Conservation (phyloP, 2,113 vertebrate species). For the Diadophis punctatus region DNA sequence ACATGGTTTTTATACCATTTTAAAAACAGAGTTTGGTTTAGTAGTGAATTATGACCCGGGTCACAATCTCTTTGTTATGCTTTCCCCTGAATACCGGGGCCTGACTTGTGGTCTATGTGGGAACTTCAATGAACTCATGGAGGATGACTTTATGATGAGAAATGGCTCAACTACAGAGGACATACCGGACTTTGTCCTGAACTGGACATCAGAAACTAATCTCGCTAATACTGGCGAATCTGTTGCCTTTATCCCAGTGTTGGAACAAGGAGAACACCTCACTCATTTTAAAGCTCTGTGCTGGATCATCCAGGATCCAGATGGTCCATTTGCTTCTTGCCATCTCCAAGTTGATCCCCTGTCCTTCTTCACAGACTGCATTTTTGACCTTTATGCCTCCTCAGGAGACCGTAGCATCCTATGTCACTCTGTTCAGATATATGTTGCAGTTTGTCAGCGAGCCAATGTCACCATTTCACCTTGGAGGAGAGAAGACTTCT, state of each 20-base stretch:
- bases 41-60: conserved; percentile 54
- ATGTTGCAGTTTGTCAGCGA: conserved; percentile 59
- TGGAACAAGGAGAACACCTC: conserved; percentile 4
- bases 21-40: conserved; percentile 55
- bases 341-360: conserved; percentile 19
- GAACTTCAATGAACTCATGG: conserved; percentile 61
- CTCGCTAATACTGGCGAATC: conserved; percentile 26
- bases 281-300: conserved; percentile 38
- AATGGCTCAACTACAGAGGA: neutral
- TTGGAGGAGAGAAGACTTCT: conserved; percentile 62
- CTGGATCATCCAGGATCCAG: conserved; percentile 43
- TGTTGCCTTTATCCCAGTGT: conserved; percentile 31
- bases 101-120: conserved; percentile 70
- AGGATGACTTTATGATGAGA: conserved; percentile 63
- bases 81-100: conserved; percentile 31
- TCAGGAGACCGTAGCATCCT: conserved; percentile 33
- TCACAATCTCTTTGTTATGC: conserved; percentile 46
- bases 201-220: conserved; percentile 45
- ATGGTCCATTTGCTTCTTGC: neutral
- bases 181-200: conserved; percentile 29
- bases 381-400: conserved; percentile 59
- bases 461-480: conserved; percentile 49
- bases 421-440: conserved; percentile 56
- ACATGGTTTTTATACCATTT: conserved; percentile 34
- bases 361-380: conserved; percentile 55